These are phyloP conservation scores for Typhlichthys eigenmanni DNA, from an alignment of 2,797 vertebrate genomes.

Conservation along the genomic window DNA sequence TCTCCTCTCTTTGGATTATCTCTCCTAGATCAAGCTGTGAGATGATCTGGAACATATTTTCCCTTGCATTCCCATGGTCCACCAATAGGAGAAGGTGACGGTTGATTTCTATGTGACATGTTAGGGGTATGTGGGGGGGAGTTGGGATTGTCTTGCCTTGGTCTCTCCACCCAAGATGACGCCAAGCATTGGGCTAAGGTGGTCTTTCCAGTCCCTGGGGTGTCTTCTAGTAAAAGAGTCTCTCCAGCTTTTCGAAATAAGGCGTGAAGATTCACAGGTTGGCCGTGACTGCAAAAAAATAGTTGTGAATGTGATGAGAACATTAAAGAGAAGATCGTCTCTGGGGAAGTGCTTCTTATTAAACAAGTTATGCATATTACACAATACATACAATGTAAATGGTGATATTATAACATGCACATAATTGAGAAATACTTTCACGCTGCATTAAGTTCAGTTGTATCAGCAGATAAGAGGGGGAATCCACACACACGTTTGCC, in stretches of 20 bases:
- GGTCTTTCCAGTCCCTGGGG: constrained; percentile 47
- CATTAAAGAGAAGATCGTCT: background rate
- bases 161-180: constrained; percentile 45
- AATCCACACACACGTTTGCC: no score
- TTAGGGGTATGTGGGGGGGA: no score
- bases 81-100: constrained; percentile 37
- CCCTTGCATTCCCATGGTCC: constrained; percentile 24
- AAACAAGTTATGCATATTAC: no score
- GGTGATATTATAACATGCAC: no score
- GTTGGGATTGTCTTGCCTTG: background rate
- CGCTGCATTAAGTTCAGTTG: no score
- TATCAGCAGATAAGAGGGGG: no score
- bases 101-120: constrained; percentile 15
- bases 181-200: constrained; percentile 37
- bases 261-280: constrained; percentile 24
- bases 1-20: constrained; percentile 7
- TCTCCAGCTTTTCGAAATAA: constrained; percentile 49
- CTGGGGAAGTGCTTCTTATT: background rate
- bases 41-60: constrained; percentile 39
- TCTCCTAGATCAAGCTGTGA: constrained; percentile 29
- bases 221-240: constrained; percentile 47
- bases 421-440: no score
- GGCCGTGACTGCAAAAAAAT: constrained; percentile 50
- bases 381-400: no score
- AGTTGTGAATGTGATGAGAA: background rate